Percentiles rank a stretch among this genome's conserved stretches.
phyloP scores from a whole-genome alignment of 2,888 invertebrate species.

The Phoenoteleia sp. region DNA sequence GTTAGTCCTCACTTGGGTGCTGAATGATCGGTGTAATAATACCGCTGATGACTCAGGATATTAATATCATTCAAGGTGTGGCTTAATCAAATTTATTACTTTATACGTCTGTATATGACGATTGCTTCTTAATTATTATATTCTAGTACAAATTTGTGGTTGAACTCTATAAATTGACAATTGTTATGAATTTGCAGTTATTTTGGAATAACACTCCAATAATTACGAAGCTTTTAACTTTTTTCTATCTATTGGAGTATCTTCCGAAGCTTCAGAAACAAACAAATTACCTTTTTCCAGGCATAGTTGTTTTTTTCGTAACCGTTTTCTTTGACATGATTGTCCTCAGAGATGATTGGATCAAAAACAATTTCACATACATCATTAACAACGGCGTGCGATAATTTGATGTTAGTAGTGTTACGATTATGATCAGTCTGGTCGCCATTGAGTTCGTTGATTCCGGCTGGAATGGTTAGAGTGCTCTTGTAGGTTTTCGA shows the following conservation, averaged over 20 bases:
- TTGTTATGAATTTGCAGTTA: not conserved
- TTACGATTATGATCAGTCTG: constrained; percentile 76
- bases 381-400: constrained; percentile 72
- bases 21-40: constrained; percentile 24
- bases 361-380: constrained; percentile 76
- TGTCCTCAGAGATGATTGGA: constrained; percentile 70
- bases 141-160: not conserved
- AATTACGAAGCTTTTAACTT: not conserved
- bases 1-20: constrained; percentile 21
- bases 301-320: constrained; percentile 25
- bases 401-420: constrained; percentile 77
- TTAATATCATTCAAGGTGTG: not conserved
- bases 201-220: not conserved
- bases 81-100: not conserved
- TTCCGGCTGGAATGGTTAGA: constrained; percentile 84
- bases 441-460: constrained; percentile 75
- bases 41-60: constrained; percentile 13
- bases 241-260: too few relatives aligned
- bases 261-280: not conserved
- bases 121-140: not conserved
- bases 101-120: not conserved
- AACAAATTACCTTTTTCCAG: constrained; percentile 54
- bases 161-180: not conserved
- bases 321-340: constrained; percentile 47
- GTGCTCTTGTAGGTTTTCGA: constrained; percentile 85